These are phyloP conservation scores for Tetragnatha versicolor DNA, from an alignment of 1,140 invertebrate genomes.

Conservation along the genomic window DNA sequence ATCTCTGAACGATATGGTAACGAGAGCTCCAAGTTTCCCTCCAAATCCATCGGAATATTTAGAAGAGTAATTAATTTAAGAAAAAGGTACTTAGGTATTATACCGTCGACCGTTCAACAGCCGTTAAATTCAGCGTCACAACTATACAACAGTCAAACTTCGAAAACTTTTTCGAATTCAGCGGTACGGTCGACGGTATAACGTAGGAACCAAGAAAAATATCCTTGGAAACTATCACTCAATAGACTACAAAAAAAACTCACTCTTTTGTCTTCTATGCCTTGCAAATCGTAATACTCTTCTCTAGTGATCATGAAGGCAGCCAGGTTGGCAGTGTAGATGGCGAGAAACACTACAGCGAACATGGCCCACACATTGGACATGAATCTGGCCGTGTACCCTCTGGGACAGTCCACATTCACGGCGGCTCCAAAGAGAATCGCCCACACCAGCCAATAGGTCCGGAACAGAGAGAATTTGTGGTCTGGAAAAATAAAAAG, in stretches of 20 bases:
- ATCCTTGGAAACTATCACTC: too few relatives aligned
- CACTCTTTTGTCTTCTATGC: slow-evolving; percentile 84
- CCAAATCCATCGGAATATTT: too few relatives aligned
- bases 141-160: too few relatives aligned
- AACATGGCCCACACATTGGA: slow-evolving; percentile 98
- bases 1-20: too few relatives aligned
- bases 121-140: too few relatives aligned
- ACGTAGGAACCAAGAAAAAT: too few relatives aligned
- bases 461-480: slow-evolving; percentile 93
- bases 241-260: slow-evolving; percentile 50
- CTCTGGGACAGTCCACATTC: slow-evolving; percentile 91
- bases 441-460: slow-evolving; percentile 99
- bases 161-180: too few relatives aligned
- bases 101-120: too few relatives aligned
- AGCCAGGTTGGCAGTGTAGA: slow-evolving; percentile 96
- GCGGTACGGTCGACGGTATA: too few relatives aligned
- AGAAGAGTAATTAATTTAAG: too few relatives aligned
- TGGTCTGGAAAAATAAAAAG: slow-evolving; percentile 64
- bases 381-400: slow-evolving; percentile 92
- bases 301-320: slow-evolving; percentile 99
- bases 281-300: slow-evolving; percentile 92
- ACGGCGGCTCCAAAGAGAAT: slow-evolving; percentile 97
- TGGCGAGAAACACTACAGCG: slow-evolving; percentile 89
- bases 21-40: too few relatives aligned
- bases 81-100: too few relatives aligned